phyloP scores from a whole-genome alignment of 2,888 invertebrate genomes.

The Clepsis dumicolana region DNA sequence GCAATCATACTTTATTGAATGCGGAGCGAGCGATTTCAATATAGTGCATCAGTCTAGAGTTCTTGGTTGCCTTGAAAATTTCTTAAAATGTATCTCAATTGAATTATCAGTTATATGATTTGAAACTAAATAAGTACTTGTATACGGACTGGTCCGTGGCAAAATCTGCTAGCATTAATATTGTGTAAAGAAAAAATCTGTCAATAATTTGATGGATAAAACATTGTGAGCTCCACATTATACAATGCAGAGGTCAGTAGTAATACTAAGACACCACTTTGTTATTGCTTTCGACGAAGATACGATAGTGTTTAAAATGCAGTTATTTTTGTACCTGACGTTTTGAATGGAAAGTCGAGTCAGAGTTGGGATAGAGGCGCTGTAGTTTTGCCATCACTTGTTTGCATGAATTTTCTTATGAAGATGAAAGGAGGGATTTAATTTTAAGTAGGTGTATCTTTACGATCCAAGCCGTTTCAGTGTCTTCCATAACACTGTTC shows the following conservation, averaged over 20 bases:
- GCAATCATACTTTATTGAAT: constrained; percentile 6
- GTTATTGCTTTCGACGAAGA: constrained; percentile 65
- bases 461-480: constrained; percentile 59
- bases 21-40: constrained; percentile 11
- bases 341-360: constrained; percentile 73
- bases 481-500: constrained; percentile 81
- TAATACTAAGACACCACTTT: constrained; percentile 44
- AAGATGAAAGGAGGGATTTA: constrained; percentile 21
- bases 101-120: constrained; percentile 9
- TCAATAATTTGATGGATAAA: neutral
- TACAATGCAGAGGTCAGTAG: constrained; percentile 23
- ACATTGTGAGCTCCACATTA: constrained; percentile 11
- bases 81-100: constrained; percentile 13
- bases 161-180: constrained; percentile 1
- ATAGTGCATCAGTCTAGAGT: constrained; percentile 1
- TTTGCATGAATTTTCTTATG: constrained; percentile 41
- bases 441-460: constrained; percentile 55
- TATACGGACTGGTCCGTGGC: constrained; percentile 22
- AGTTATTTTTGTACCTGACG: constrained; percentile 82
- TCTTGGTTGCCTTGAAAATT: constrained; percentile 10
- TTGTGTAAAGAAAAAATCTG: neutral
- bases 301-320: constrained; percentile 69
- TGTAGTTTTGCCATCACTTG: constrained; percentile 48
- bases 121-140: neutral
- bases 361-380: constrained; percentile 59